phyloP scores from a whole-genome alignment of 2,113 vertebrate genomes.

The Helogale parvula region DNA sequence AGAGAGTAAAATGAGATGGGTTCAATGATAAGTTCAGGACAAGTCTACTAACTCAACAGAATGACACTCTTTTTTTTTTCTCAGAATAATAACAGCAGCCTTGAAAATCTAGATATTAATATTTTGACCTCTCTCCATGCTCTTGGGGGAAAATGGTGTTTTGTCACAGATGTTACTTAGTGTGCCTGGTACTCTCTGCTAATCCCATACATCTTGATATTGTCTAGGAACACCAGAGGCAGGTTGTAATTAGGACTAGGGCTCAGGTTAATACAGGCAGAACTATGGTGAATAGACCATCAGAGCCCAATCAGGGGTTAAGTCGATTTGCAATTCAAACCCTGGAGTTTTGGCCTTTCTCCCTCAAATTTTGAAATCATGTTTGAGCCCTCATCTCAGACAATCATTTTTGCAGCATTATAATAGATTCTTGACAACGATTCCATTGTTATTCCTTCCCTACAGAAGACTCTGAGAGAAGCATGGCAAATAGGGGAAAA shows the following conservation, averaged over 20 bases:
- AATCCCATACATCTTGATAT: conserved; percentile 88
- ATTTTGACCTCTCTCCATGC: conserved; percentile 9
- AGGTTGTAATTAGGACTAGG: conserved; percentile 83
- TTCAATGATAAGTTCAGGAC: background rate
- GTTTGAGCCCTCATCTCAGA: conserved; percentile 77
- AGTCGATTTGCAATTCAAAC: conserved; percentile 80
- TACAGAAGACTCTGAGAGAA: background rate
- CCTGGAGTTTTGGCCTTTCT: conserved; percentile 78
- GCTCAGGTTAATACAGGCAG: conserved; percentile 81
- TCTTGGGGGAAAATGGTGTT: conserved; percentile 66
- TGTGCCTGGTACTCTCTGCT: conserved; percentile 81
- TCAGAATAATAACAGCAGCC: background rate
- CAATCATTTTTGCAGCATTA: conserved; percentile 73
- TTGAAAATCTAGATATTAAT: conserved; percentile 17
- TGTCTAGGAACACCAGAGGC: conserved; percentile 83
- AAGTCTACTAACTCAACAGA: background rate
- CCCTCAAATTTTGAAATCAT: conserved; percentile 73
- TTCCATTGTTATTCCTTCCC: conserved; percentile 40
- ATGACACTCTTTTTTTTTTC: background rate
- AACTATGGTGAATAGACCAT: conserved; percentile 78
- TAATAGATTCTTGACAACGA: conserved; percentile 40
- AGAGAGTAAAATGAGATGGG: conserved; percentile 17
- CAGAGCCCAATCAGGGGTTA: conserved; percentile 82
- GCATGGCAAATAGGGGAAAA: background rate
- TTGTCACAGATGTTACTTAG: conserved; percentile 77